Evolutionary conservation across 2,888 invertebrate species (phyloP), one percentile per base, ranked within the genome.

Genomic region (Mimachlamys varia): DNA sequence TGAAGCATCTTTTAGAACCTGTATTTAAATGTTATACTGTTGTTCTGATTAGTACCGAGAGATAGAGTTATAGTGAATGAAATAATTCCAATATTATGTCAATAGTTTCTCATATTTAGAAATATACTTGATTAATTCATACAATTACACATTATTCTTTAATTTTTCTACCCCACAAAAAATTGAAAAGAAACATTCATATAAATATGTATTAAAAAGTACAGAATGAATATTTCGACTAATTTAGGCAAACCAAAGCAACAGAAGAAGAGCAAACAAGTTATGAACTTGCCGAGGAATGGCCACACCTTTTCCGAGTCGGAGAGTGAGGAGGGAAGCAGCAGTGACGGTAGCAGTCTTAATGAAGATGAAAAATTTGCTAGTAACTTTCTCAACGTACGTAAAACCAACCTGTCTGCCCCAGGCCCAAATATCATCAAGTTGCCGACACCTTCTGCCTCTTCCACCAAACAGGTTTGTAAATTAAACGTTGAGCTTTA

Each of bases 351-450:
- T 5, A 91, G 90, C 37, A 89, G 92, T 33, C 90, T 92, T 0
- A 92, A 92, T 49, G 93, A 95, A 90, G 95, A 95, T 91, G 92
- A 92, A 53, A 93, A 94, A 88, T 94, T 94, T 94, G 94, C 93
- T 27, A 92, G 88, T 55, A 91, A 91, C 49, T 91, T 93, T 62
- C 91, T 90, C 44, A 92, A 90, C 88, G 90, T 92, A 4, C 89
- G 91, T 44, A 92, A 91, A 27, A 92, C 88, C 22, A 92, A 90
- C 13, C 62, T 89, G 17, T 49, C 22, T 53, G 37, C 37, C n/a
- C 27, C 89, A 19, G 89, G 89, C 37, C 76, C 76, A 13, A 76
- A 33, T 33, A 76, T 76, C 12, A 76, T 76, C 33, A 76, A 76
- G 22, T 22, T 76, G 27, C 76, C 76, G 4, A 76, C 76, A 76